phyloP scores from a whole-genome alignment of 2,797 vertebrate species.

The Phylloscopus collybita region DNA sequence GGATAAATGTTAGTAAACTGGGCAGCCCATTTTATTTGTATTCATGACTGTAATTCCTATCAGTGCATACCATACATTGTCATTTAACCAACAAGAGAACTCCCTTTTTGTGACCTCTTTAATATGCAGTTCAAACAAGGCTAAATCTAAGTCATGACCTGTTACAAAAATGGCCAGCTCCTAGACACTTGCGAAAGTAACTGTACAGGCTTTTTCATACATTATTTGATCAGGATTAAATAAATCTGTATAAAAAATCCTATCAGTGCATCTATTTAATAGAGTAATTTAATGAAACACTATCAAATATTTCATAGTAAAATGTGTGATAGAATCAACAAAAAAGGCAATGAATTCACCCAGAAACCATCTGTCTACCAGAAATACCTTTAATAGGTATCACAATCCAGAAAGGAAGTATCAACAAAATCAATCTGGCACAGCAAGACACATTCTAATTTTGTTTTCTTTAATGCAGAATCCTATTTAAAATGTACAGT shows the following conservation, averaged over 20 bases:
- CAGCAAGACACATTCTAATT: not conserved
- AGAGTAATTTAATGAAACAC: not conserved
- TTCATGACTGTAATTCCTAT: not conserved
- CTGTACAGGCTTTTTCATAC: not conserved
- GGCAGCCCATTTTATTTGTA: not conserved
- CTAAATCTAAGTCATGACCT: not conserved
- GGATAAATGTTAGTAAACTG: not conserved
- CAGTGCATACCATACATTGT: not conserved
- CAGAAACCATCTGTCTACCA: not conserved
- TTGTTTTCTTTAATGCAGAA: slow-evolving; percentile 6
- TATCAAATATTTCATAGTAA: not conserved
- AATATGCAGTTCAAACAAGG: not conserved
- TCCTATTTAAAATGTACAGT: not conserved
- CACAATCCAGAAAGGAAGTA: not conserved
- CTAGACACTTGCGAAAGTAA: not conserved
- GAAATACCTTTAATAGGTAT: slow-evolving; percentile 18
- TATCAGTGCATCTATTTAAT: not conserved
- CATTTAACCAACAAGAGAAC: not conserved
- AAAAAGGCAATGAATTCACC: not conserved
- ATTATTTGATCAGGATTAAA: not conserved
- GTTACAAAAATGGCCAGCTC: not conserved
- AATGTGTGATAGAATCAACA: not conserved
- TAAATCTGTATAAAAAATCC: not conserved
- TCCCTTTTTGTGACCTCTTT: not conserved
- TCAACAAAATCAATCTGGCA: not conserved